phyloP scores from a whole-genome alignment of 2,888 invertebrate genomes.

The Melolontha melolontha region DNA sequence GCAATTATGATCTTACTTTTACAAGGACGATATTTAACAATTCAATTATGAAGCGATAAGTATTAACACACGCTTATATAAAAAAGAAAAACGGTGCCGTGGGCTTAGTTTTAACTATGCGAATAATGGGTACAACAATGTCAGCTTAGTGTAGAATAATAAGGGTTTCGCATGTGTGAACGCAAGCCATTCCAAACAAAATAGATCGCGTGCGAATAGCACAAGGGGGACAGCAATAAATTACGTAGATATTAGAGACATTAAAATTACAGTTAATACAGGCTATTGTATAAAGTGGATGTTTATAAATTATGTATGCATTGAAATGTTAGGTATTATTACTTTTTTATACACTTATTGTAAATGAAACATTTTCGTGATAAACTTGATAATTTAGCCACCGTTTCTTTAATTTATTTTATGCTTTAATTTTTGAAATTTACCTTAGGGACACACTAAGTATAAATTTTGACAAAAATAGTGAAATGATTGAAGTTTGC shows the following conservation, averaged over 20 bases:
- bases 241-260: slow-evolving; percentile 24
- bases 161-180: slow-evolving; percentile 31
- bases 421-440: no score
- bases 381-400: no score
- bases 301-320: slow-evolving; percentile 18
- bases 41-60: not conserved
- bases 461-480: no score
- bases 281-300: slow-evolving; percentile 9
- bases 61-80: not conserved
- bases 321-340: slow-evolving; percentile 3
- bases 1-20: no score
- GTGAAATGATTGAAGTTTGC: no score
- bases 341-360: no score
- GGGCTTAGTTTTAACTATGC: not conserved
- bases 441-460: no score
- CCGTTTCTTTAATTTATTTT: no score
- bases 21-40: no score
- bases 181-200: slow-evolving; percentile 22
- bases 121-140: slow-evolving; percentile 1
- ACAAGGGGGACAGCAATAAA: slow-evolving; percentile 24
- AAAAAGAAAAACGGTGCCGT: not conserved
- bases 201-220: slow-evolving; percentile 26
- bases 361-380: no score
- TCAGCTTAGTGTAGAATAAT: slow-evolving; percentile 11
- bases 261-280: slow-evolving; percentile 20